Conservation (phyloP, 2,797 vertebrate species). For the Hypotaenidia philippensis region DNA sequence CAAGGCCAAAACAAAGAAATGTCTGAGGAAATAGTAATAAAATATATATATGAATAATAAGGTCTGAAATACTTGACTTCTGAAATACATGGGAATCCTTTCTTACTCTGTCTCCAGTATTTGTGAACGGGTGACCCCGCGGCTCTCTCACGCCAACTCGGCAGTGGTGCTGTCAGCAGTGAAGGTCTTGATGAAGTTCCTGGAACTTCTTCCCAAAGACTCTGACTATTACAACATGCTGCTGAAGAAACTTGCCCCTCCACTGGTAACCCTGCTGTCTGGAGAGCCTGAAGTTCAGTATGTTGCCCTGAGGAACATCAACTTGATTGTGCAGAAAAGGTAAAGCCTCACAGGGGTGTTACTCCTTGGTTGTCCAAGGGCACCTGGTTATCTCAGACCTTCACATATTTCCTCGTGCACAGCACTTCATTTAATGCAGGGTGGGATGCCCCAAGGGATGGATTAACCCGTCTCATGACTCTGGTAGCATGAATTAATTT, state of each 20-base stretch:
- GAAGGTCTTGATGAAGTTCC: conserved; percentile 98
- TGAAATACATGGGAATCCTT: background rate
- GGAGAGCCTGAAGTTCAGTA: conserved; percentile 98
- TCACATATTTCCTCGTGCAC: background rate
- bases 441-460: background rate
- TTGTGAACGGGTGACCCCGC: conserved; percentile 96
- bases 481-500: background rate
- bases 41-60: background rate
- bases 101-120: conserved; percentile 83
- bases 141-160: conserved; percentile 97
- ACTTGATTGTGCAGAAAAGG: conserved; percentile 98
- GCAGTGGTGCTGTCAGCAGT: conserved; percentile 97
- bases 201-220: conserved; percentile 96
- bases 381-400: background rate
- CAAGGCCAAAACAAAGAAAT: background rate
- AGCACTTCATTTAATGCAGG: background rate
- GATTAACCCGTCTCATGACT: background rate
- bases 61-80: background rate
- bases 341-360: conserved; percentile 43
- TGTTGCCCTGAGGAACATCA: conserved; percentile 98
- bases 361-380: background rate
- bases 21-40: background rate
- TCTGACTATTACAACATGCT: conserved; percentile 97
- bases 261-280: conserved; percentile 94
- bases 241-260: conserved; percentile 96